A percentile compares a stretch with the other conserved stretches of the same genome.
phyloP scores from a whole-genome alignment of 2,797 vertebrate species.

The Sparus aurata region DNA sequence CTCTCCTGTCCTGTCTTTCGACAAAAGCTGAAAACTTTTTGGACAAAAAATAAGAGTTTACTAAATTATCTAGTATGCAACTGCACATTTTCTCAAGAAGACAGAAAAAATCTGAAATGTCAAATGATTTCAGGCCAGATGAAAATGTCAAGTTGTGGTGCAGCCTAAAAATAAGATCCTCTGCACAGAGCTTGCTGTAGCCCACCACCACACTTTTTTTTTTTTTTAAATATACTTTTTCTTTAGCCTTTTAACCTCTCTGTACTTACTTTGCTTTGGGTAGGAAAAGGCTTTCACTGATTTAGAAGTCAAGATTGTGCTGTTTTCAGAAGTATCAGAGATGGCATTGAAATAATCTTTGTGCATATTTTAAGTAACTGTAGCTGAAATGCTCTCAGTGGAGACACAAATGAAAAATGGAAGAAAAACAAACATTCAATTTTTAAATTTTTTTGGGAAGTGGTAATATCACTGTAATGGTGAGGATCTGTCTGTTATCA shows the following conservation, averaged over 20 bases:
- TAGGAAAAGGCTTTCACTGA: too few relatives aligned
- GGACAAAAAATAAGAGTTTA: constrained; percentile 20
- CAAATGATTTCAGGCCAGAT: constrained; percentile 50
- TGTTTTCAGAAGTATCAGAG: constrained; percentile 7
- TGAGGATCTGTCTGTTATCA: constrained; percentile 4
- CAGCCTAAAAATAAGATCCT: constrained; percentile 26
- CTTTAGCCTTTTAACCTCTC: not conserved
- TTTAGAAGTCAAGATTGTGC: not conserved
- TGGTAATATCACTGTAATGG: not conserved
- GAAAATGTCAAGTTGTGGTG: constrained; percentile 55
- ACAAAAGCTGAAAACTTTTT: constrained; percentile 14
- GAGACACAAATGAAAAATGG: not conserved
- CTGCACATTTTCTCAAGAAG: constrained; percentile 32
- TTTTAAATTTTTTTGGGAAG: constrained; percentile 2
- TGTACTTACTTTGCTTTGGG: not conserved
- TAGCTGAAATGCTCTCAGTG: not conserved
- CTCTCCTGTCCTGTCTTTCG: not conserved
- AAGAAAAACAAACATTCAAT: not conserved
- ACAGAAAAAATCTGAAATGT: constrained; percentile 50
- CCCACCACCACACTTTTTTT: too few relatives aligned
- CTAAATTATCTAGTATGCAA: constrained; percentile 24
- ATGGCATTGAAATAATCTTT: constrained; percentile 10
- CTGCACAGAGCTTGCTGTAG: not conserved
- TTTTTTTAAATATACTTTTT: constrained; percentile 1
- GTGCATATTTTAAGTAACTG: constrained; percentile 7